phyloP scores from a whole-genome alignment of 2,113 vertebrate genomes.

The Elgaria multicarinata region DNA sequence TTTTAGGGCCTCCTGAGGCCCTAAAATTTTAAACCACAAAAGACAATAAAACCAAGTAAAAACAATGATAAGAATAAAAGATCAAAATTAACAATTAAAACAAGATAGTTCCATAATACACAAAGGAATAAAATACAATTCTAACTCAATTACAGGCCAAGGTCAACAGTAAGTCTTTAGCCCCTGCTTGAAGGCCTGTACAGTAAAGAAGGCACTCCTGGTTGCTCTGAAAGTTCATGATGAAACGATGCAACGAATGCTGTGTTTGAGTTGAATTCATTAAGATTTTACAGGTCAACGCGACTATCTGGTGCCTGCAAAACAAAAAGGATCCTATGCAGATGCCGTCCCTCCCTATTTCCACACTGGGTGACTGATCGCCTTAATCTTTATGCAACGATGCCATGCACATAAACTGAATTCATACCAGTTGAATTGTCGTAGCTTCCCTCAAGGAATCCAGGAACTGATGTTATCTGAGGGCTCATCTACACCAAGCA shows the following conservation, averaged over 20 bases:
- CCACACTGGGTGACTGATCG: not conserved
- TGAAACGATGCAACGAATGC: not conserved
- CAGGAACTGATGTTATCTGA: not conserved
- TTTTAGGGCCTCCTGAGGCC: no score
- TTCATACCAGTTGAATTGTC: not conserved
- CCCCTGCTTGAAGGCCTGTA: no score
- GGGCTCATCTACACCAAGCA: no score
- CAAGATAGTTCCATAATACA: no score
- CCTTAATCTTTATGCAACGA: not conserved
- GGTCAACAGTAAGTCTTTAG: no score
- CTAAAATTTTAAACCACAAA: no score
- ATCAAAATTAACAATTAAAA: no score
- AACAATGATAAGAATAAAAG: no score
- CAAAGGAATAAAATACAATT: no score
- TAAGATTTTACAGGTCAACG: not conserved
- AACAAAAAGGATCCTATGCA: not conserved
- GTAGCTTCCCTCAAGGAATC: not conserved
- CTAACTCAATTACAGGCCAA: no score
- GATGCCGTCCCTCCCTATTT: not conserved
- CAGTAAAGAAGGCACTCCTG: not conserved
- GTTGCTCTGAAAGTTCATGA: not conserved
- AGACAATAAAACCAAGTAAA: no score
- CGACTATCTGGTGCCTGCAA: not conserved
- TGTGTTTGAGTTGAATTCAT: not conserved
- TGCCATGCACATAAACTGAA: not conserved